Base-by-base conservation (phyloP, 2,888 invertebrate genomes). In the Eumerus sabulonum region DNA sequence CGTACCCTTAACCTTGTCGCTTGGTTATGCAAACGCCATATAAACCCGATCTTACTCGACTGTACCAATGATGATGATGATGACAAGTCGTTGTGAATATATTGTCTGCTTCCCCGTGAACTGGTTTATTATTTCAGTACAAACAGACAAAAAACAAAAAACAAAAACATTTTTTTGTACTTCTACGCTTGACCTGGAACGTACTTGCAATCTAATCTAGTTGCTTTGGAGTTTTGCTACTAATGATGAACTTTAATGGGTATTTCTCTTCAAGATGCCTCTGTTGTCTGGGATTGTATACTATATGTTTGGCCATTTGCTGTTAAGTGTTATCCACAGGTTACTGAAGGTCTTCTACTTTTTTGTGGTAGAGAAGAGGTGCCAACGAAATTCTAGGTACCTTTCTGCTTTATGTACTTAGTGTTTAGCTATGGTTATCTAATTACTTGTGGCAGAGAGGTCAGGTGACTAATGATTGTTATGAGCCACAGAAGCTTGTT, bases 1-100 rank as follows among this genome's bases (percentile, higher is more conserved):
- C 67, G 42, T 68, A 68, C 62, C 77, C 73, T 77, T 73, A 72
- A 68, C 77, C 77, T 77, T 77, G 76, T 40, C 51, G 40, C 42
- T 14, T 63, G 59, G 47, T 67, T 73, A 77, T 77, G 77, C 72
- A 77, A 73, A 77, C 12, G 42, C 47, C 57, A 62, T 42, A 42
- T 14, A 62, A 53, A 70, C 18, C 17, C 12, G 17, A 56, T 48
- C 54, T 62, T 67, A 67, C 19, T 45, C 59, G 63, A 57, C 36
- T 53, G 27, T 27, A 27, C 27, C 27, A 27, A 7, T 40, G 36
- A 48, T 56, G 48, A 63, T 63, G 56, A 57, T 56, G 48, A 63
- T 63, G 56, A 57, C 62, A 67, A 72, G 67, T 67, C 66, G 53
- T 56, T 19, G 18, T 27, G 64, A 56, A 48, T 16, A 38, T 60